A percentile compares a stretch with the other conserved stretches of the same genome.
Conservation (phyloP, 1,140 invertebrate species). For the Linepithema humile region DNA sequence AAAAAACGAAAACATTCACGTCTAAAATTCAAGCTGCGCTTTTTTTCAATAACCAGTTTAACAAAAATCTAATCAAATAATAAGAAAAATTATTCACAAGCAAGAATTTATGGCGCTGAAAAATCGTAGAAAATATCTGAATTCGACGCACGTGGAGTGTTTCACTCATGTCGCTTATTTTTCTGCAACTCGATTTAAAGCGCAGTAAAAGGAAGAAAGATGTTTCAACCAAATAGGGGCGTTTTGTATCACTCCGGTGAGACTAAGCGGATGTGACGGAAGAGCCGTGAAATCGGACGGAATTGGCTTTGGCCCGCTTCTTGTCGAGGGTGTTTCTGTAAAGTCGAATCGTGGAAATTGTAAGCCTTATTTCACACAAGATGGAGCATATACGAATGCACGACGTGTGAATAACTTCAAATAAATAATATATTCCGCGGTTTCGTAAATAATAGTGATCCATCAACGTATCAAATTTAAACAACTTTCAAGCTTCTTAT, state of each 20-base stretch:
- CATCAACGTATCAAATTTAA: background rate
- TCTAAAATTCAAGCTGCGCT: no score
- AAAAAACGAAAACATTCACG: no score
- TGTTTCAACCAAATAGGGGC: conserved; percentile 20
- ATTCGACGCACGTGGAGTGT: background rate
- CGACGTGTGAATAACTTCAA: background rate
- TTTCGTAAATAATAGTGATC: background rate
- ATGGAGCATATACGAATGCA: background rate
- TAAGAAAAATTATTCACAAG: no score
- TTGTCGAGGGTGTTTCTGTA: background rate
- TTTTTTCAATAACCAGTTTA: no score
- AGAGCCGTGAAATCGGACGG: conserved; percentile 55
- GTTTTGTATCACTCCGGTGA: conserved; percentile 20
- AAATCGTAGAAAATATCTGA: background rate
- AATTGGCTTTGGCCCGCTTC: conserved; percentile 35
- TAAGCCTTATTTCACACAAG: background rate
- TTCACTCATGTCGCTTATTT: background rate
- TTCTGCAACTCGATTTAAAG: conserved; percentile 10
- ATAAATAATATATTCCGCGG: background rate
- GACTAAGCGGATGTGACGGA: conserved; percentile 36
- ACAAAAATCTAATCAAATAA: no score
- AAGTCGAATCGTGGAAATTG: conserved; percentile 1
- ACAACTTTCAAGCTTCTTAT: background rate
- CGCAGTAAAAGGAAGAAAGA: background rate
- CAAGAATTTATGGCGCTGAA: background rate